Conservation (phyloP, 2,888 invertebrate species). For the Melinopterus prodromus region DNA sequence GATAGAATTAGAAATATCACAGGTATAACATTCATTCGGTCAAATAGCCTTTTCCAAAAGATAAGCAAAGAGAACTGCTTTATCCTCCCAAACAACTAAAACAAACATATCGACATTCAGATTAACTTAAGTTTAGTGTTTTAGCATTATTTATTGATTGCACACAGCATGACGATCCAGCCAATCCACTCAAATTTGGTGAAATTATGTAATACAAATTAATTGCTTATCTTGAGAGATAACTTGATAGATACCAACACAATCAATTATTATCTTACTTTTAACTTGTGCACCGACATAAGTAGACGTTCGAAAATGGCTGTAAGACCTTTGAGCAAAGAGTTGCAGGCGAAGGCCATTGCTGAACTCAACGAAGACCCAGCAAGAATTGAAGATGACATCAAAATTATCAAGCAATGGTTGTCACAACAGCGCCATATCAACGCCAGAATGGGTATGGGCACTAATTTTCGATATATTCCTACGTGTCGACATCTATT, state of each 20-base stretch:
- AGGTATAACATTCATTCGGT: no score
- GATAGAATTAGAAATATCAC: no score
- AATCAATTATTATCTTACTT: no score
- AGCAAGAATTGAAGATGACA: slow-evolving; percentile 59
- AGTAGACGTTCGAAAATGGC: slow-evolving; percentile 22
- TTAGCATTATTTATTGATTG: neutral
- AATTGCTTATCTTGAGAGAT: no score
- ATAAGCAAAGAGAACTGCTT: no score
- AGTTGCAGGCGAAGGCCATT: slow-evolving; percentile 63
- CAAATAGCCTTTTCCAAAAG: no score
- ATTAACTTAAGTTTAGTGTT: no score
- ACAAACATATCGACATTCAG: no score
- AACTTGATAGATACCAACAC: neutral
- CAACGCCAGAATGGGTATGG: slow-evolving; percentile 66
- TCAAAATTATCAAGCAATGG: slow-evolving; percentile 66
- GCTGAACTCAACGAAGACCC: slow-evolving; percentile 65
- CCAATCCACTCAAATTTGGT: neutral
- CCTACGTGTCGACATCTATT: neutral
- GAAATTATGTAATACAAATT: neutral
- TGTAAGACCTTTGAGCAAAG: slow-evolving; percentile 51
- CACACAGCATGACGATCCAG: neutral
- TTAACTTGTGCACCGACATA: no score
- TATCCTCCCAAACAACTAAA: no score
- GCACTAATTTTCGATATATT: neutral
- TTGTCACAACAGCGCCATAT: slow-evolving; percentile 66